A percentile compares a stretch with the other conserved stretches of the same genome.
phyloP scores from a whole-genome alignment of 2,113 vertebrate species.

The Sapajus apella region DNA sequence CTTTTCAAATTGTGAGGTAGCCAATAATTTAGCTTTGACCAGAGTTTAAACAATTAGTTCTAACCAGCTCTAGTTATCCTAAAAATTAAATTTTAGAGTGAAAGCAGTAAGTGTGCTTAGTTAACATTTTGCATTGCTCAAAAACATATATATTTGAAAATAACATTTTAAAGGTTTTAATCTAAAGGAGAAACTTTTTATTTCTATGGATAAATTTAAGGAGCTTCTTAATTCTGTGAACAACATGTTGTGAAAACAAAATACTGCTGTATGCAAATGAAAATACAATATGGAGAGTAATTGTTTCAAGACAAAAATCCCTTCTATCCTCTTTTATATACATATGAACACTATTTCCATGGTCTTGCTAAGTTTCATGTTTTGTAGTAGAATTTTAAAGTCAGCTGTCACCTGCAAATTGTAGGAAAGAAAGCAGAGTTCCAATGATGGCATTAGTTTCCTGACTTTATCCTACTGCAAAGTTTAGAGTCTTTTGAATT shows the following conservation, averaged over 20 bases:
- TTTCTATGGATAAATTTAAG: slow-evolving; percentile 44
- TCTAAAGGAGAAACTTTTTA: neutral
- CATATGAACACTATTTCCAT: rapidly evolving
- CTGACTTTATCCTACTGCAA: neutral
- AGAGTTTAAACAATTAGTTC: slow-evolving; percentile 64
- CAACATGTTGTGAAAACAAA: neutral
- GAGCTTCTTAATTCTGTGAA: slow-evolving; percentile 52
- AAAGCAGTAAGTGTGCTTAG: slow-evolving; percentile 48
- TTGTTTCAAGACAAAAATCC: neutral
- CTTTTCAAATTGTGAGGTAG: slow-evolving; percentile 71
- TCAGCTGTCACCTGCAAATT: slow-evolving; percentile 26
- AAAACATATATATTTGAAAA: slow-evolving; percentile 51
- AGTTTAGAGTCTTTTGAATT: neutral
- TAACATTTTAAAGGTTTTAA: slow-evolving; percentile 40
- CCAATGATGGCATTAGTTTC: neutral
- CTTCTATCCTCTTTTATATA: slow-evolving; percentile 20
- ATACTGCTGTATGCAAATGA: neutral
- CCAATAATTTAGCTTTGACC: slow-evolving; percentile 70
- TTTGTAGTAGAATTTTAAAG: neutral
- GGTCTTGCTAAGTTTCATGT: neutral
- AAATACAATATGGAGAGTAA: slow-evolving; percentile 32
- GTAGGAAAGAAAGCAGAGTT: neutral
- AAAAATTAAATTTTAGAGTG: slow-evolving; percentile 61
- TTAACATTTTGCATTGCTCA: slow-evolving; percentile 53
- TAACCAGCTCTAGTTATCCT: slow-evolving; percentile 57